Percentiles rank a stretch among this genome's conserved stretches.
phyloP scores from a whole-genome alignment of 2,797 vertebrate species.

The Australoheros facetus region DNA sequence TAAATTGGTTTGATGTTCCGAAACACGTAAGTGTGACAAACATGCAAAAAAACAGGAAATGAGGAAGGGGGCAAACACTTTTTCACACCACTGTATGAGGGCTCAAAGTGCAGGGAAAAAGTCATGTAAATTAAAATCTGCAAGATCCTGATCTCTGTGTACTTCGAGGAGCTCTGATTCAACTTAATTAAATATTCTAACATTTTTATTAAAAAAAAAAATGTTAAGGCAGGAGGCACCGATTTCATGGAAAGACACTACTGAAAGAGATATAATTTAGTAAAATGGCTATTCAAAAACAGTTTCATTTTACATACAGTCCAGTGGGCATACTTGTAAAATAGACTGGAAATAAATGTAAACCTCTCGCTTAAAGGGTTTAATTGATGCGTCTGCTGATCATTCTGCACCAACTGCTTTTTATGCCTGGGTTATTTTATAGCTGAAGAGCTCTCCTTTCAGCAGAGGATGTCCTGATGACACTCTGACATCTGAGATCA shows the following conservation, averaged over 20 bases:
- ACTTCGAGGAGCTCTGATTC: not conserved
- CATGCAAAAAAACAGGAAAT: no score
- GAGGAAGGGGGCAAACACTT: no score
- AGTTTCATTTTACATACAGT: not conserved
- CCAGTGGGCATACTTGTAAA: not conserved
- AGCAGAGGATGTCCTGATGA: slow-evolving; percentile 12
- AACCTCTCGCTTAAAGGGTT: not conserved
- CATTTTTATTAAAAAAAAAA: no score
- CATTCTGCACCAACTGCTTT: not conserved
- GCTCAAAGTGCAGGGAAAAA: not conserved
- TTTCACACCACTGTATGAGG: no score
- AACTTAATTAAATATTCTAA: no score
- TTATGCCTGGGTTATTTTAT: not conserved
- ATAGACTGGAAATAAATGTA: not conserved
- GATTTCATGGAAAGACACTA: no score
- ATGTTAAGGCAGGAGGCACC: no score
- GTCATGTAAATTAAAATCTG: not conserved
- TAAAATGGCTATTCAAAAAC: not conserved
- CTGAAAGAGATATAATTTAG: no score
- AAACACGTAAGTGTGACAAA: no score
- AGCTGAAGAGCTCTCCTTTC: not conserved
- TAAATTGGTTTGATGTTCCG: no score
- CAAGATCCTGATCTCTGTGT: not conserved
- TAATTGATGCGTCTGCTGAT: not conserved
- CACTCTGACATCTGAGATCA: slow-evolving; percentile 11